These are phyloP conservation scores for Ctenopoma kingsleyae DNA, from an alignment of 2,797 vertebrate genomes.

Conservation along the genomic window DNA sequence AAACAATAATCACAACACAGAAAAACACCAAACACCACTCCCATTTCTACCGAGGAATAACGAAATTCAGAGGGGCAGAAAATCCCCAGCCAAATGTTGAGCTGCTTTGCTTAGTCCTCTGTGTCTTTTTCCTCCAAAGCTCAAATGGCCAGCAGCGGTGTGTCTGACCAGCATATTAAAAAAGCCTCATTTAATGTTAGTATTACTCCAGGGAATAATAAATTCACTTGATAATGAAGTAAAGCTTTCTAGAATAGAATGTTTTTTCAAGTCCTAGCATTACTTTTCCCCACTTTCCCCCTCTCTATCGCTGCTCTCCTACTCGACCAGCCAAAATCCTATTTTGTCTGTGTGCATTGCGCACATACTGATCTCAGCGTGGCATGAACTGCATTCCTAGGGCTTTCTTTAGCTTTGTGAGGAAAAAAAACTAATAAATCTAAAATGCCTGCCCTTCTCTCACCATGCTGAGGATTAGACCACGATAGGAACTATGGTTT, in stretches of 20 bases:
- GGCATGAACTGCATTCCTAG: conserved; percentile 72
- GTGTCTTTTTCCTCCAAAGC: conserved; percentile 65
- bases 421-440: conserved; percentile 74
- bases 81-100: conserved; percentile 66
- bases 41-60: conserved; percentile 53
- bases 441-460: conserved; percentile 70
- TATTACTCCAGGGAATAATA: conserved; percentile 79
- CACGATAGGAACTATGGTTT: conserved; percentile 71
- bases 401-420: conserved; percentile 73
- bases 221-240: conserved; percentile 80
- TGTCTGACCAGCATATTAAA: conserved; percentile 79
- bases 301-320: conserved; percentile 50
- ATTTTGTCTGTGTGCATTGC: conserved; percentile 71
- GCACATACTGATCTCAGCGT: conserved; percentile 75
- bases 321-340: conserved; percentile 64
- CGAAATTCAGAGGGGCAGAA: conserved; percentile 66
- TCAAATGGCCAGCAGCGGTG: conserved; percentile 62
- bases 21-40: conserved; percentile 55
- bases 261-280: conserved; percentile 50
- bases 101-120: conserved; percentile 65
- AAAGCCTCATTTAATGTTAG: conserved; percentile 77
- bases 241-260: conserved; percentile 72
- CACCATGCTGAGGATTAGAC: conserved; percentile 73
- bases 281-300: conserved; percentile 26
- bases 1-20: conserved; percentile 63